Base-by-base conservation (phyloP, 2,797 vertebrate species). In the Poliocrania exsul region DNA sequence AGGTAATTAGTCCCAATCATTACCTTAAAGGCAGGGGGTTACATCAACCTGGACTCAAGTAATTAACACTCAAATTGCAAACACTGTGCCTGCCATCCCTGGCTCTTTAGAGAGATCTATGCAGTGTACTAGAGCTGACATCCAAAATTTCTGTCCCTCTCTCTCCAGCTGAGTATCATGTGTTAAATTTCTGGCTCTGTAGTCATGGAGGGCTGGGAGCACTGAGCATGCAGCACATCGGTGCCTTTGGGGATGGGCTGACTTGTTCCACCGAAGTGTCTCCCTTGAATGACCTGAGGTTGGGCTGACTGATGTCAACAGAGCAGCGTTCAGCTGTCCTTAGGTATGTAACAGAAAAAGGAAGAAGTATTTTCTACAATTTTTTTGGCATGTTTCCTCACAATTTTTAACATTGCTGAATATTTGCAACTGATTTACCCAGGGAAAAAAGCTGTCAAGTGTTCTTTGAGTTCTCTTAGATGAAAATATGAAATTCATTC, bases 241-340 rank as follows among this genome's bases (percentile, higher is more conserved):
- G 4, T 85, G 94, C 94, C 94, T 95, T 38, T 85, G 83, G 90
- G 90, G 90, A 92, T 80, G 67, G 88, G 75, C 74, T 92, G 94
- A 66, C 81, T 96, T 67, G 29, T 60, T 93, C 85, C 78, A 85
- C 86, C 80, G 69, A 70, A 81, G 42, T 83, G 46, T 67, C 93
- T 95, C 83, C 96, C 93, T 95, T 40, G 77, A 65, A 93, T 78
- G 90, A 94, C 86, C 90, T 66, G 70, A 19, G 78, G 91, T 83
- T 44, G 51, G 19, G 90, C 14, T 79, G 83, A 88, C 62, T 8
- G 53, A 79, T 46, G 74, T 20, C 14, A 46, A 18, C 70, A 69
- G 28, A 70, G 50, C 2, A 89, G 62, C 40, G 49, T 44, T n/a
- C 62, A 77, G 23, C 62, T 31, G 21, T 40, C 38, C 50, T n/a